These are phyloP conservation scores for Callopanchax toddi DNA, from an alignment of 2,113 vertebrate genomes.

Conservation along the genomic window DNA sequence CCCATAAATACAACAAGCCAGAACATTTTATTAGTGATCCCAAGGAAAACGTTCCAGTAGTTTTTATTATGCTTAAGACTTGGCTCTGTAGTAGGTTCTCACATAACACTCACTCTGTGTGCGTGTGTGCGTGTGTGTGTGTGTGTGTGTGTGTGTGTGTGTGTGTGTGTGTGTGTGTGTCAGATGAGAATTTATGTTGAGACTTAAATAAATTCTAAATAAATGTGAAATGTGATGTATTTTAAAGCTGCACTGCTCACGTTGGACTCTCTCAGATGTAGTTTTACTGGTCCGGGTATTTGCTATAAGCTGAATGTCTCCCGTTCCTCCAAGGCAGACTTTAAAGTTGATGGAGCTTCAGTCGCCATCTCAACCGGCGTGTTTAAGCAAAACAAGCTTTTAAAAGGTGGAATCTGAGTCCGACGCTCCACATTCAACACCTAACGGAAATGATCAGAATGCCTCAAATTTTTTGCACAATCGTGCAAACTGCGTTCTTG, in stretches of 20 bases:
- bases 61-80: too few species aligned
- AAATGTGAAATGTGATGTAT: not conserved
- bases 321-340: too few species aligned
- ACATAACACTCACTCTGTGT: too few species aligned
- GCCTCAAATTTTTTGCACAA: conserved; percentile 23
- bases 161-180: not conserved
- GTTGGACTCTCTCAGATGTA: not conserved
- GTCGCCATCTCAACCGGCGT: conserved; percentile 23
- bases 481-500: conserved; percentile 24
- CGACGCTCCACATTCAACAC: conserved; percentile 74
- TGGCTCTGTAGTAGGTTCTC: too few species aligned
- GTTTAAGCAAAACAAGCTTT: conserved; percentile 50
- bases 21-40: too few species aligned
- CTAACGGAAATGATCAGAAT: conserved; percentile 56
- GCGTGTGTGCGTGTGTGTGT: too few species aligned
- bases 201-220: not conserved
- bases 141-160: too few species aligned
- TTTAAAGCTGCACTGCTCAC: not conserved
- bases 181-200: too few species aligned
- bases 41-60: too few species aligned
- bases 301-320: too few species aligned
- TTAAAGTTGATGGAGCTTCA: not conserved
- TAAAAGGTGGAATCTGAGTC: conserved; percentile 67
- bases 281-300: too few species aligned
- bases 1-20: too few species aligned